Conservation (phyloP, 2,888 invertebrate genomes). For the Brenthis hecate region DNA sequence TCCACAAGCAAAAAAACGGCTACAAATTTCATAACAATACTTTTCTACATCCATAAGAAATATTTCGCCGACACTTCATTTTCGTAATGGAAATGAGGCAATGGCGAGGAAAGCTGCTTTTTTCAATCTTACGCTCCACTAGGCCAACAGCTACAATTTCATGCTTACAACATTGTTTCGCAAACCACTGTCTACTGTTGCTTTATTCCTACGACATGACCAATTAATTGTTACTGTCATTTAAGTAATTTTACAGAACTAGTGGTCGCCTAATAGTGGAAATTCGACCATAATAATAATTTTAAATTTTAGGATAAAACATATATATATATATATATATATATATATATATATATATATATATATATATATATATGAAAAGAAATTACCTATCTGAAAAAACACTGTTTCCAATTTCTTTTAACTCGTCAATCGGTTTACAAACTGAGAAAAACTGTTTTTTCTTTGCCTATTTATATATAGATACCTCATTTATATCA, state of each 20-base stretch:
- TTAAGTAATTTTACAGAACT: slow-evolving; percentile 22
- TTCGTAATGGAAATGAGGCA: slow-evolving; percentile 71
- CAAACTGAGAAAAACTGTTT: too few species aligned
- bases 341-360: too few species aligned
- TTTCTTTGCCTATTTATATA: too few species aligned
- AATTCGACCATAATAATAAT: too few species aligned
- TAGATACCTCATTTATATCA: too few species aligned
- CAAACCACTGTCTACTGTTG: slow-evolving; percentile 52
- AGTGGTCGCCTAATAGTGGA: too few species aligned
- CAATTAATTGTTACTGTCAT: slow-evolving; percentile 42
- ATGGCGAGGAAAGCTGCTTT: slow-evolving; percentile 70
- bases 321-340: too few species aligned
- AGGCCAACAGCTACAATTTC: slow-evolving; percentile 72
- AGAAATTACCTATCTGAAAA: too few species aligned
- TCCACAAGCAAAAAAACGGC: background rate
- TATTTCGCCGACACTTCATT: slow-evolving; percentile 44
- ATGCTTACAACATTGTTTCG: slow-evolving; percentile 76
- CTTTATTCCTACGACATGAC: slow-evolving; percentile 53
- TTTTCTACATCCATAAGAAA: slow-evolving; percentile 8
- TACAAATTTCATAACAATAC: background rate
- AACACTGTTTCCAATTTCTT: too few species aligned
- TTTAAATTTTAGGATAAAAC: too few species aligned
- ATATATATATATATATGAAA: too few species aligned
- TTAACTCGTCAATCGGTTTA: too few species aligned
- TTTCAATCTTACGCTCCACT: slow-evolving; percentile 80